Evolutionary conservation across 1,140 invertebrate genomes (phyloP), one percentile per base, ranked within the genome.

Genomic region (Batillaria attramentaria): DNA sequence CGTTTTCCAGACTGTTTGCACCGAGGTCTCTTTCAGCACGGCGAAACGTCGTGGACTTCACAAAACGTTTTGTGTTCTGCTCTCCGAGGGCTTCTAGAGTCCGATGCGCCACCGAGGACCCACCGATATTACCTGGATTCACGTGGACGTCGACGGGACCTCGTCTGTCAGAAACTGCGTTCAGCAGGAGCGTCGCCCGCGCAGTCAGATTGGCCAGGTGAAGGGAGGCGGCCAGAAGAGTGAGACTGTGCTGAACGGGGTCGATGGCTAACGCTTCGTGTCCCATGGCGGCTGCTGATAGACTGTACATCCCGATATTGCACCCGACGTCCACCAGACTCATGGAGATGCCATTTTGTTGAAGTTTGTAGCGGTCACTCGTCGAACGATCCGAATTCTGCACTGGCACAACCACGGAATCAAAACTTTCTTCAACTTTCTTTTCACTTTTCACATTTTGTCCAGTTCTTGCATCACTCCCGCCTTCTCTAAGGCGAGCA

Each of bases 301-400:
- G 66, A 18, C 84, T 84, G 75, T 85, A 89, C 37, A 84, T 86
- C 35, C 89, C 89, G 28, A 90, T 81, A 79, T 90, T 89, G 46
- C 87, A 87, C 1, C 89, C 89, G 33, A 90, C 42, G 76, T 90
- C 89, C 39, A 90, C 75, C 10, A 90, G 79, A n/a, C 78, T 81
- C 42, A 84, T 74, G 33, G 39, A 28, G n/a, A 37, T 31, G 2
- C 69, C 18, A 24, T 39, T 42, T 2, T 37, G 3, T 33, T 72
- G 28, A 4, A 62, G 28, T 33, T 2, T 66, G 10, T 42, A n/a
- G n/a, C n/a, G n/a, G n/a, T n/a, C n/a, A n/a, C n/a, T n/a, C n/a
- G n/a, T n/a, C n/a, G n/a, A n/a, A n/a, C n/a, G n/a, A n/a, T n/a
- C n/a, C n/a, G n/a, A n/a, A n/a, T n/a, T n/a, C n/a, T n/a, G n/a